These are phyloP conservation scores for Casuarius casuarius DNA, from an alignment of 2,113 vertebrate species.

Conservation along the genomic window DNA sequence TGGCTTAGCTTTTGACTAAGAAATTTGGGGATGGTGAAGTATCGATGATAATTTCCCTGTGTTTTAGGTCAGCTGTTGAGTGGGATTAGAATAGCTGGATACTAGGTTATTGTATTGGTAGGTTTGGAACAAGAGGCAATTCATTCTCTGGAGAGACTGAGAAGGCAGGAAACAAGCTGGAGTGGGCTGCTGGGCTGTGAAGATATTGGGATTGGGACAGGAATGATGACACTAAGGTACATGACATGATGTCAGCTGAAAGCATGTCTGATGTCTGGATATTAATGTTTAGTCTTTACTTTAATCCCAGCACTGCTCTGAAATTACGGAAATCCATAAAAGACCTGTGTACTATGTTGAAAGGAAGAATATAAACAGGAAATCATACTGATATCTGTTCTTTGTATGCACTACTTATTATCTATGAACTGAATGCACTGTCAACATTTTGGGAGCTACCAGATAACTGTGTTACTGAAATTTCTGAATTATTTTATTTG, in stretches of 20 bases:
- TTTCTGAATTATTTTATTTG: neutral
- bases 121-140: neutral
- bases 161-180: neutral
- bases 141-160: neutral
- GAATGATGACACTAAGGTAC: neutral
- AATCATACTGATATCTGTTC: neutral
- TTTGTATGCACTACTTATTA: neutral
- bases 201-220: neutral
- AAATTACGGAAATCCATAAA: neutral
- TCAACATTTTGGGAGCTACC: neutral
- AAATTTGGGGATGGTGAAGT: neutral
- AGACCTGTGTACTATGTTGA: neutral
- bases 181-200: neutral
- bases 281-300: neutral
- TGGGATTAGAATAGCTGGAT: neutral
- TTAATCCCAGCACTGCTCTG: neutral
- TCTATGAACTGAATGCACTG: neutral
- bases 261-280: neutral
- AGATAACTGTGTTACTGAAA: neutral
- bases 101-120: neutral
- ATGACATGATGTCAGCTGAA: neutral
- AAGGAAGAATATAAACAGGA: neutral
- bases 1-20: no score
- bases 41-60: neutral
- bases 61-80: neutral